Evolutionary conservation across 2,888 invertebrate species (phyloP).

Genomic region (Ypsolopha scabrella): DNA sequence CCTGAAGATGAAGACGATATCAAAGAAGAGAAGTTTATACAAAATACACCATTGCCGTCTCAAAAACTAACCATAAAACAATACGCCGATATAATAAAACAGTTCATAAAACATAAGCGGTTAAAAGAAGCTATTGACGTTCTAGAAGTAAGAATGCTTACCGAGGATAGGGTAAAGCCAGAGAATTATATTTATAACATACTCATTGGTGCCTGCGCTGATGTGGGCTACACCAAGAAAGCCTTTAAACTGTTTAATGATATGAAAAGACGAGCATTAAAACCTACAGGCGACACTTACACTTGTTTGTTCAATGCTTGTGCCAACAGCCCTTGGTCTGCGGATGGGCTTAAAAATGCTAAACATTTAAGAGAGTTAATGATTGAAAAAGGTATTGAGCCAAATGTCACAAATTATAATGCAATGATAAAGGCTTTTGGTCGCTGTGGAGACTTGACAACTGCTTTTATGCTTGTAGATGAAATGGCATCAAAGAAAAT

Average conservation of each 20-base stretch:
- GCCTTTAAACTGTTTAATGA: constrained; percentile 86
- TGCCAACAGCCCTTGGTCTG: constrained; percentile 78
- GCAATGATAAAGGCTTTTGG: constrained; percentile 94
- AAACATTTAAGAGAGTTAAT: constrained; percentile 75
- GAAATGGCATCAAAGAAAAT: constrained; percentile 80
- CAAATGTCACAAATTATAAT: constrained; percentile 85
- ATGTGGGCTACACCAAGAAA: constrained; percentile 86
- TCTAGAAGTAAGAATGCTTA: constrained; percentile 80
- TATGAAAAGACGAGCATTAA: constrained; percentile 82
- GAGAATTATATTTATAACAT: constrained; percentile 84
- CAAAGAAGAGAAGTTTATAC: constrained; percentile 69
- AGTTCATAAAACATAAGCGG: constrained; percentile 72
- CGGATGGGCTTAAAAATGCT: constrained; percentile 78
- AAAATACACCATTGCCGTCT: constrained; percentile 55
- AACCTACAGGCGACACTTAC: constrained; percentile 79
- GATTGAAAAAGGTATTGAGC: constrained; percentile 74
- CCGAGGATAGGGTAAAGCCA: constrained; percentile 83
- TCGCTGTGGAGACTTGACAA: constrained; percentile 80
- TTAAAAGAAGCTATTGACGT: constrained; percentile 84
- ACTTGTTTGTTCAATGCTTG: constrained; percentile 92
- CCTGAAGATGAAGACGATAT: constrained; percentile 68
- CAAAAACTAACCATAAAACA: constrained; percentile 72
- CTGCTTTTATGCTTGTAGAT: constrained; percentile 86
- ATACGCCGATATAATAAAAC: constrained; percentile 80
- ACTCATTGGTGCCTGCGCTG: constrained; percentile 86